Percentiles rank a stretch among this genome's conserved stretches.
phyloP scores from a whole-genome alignment of 2,113 vertebrate species.

The Odontesthes bonariensis region DNA sequence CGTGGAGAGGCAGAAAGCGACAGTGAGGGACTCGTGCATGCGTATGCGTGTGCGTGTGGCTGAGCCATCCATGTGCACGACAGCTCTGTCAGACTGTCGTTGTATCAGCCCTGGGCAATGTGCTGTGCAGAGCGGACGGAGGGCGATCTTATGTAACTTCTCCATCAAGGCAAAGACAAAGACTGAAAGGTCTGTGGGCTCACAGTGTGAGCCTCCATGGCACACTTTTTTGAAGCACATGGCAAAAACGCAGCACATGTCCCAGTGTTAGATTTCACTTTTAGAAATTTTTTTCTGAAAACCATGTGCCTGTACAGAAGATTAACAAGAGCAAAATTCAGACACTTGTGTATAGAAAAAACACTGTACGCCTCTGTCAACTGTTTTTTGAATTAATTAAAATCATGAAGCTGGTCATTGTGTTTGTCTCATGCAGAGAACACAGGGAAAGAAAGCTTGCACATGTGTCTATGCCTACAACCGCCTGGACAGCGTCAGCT shows the following conservation, averaged over 20 bases:
- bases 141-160: conserved; percentile 47
- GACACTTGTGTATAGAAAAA: background rate
- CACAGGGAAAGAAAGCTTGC: conserved; percentile 43
- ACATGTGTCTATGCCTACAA: conserved; percentile 23
- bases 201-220: conserved; percentile 9
- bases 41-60: too few relatives aligned
- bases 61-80: conserved; percentile 12
- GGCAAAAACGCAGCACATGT: background rate
- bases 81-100: conserved; percentile 23
- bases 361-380: conserved; percentile 10
- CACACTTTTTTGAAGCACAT: conserved; percentile 20
- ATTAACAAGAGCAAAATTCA: background rate
- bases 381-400: conserved; percentile 33
- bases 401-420: conserved; percentile 38
- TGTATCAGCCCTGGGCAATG: conserved; percentile 15
- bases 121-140: conserved; percentile 8
- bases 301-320: background rate
- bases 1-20: conserved; percentile 37
- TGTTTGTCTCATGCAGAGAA: conserved; percentile 9
- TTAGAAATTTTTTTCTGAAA: background rate
- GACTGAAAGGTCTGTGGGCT: background rate
- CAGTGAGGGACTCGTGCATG: background rate
- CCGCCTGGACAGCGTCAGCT: conserved; percentile 21
- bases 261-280: background rate
- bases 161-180: conserved; percentile 24